A percentile compares a stretch with the other conserved stretches of the same genome.
These are phyloP conservation scores for Sebastes oblongus DNA, from an alignment of 2,797 vertebrate genomes.

Conservation along the genomic window DNA sequence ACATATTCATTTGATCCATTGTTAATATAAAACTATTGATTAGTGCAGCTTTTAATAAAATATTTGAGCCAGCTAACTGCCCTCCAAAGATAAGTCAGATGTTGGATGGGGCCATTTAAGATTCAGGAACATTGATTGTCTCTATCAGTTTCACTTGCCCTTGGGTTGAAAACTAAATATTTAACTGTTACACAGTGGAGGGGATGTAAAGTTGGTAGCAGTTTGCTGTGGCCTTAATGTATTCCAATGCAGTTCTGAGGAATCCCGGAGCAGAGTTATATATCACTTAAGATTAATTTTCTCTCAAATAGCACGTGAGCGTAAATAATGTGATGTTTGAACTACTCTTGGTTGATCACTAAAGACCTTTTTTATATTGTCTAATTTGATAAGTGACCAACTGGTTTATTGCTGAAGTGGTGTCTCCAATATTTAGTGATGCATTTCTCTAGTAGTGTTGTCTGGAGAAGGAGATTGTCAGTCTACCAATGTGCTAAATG, in stretches of 20 bases:
- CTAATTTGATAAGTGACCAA: slow-evolving; percentile 11
- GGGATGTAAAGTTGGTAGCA: neutral
- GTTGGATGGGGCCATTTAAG: neutral
- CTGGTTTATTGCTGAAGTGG: neutral
- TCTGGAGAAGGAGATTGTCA: slow-evolving; percentile 25
- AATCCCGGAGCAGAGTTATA: neutral
- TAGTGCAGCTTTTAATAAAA: neutral
- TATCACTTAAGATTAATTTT: neutral
- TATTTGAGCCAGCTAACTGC: neutral
- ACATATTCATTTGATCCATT: neutral
- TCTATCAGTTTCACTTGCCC: neutral
- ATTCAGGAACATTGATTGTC: neutral
- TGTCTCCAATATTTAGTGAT: slow-evolving; percentile 7
- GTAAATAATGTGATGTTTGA: neutral
- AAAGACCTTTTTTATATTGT: neutral
- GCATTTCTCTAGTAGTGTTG: slow-evolving; percentile 12
- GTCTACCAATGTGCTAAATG: slow-evolving; percentile 48
- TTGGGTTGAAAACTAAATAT: neutral
- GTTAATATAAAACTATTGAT: neutral
- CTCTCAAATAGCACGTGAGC: neutral
- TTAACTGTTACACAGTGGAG: neutral
- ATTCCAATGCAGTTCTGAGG: neutral
- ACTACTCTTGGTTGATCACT: neutral
- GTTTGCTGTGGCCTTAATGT: neutral
- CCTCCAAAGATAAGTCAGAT: neutral